Percentiles rank a stretch among this genome's conserved stretches.
phyloP scores from a whole-genome alignment of 2,888 invertebrate species.

The Thysanoteuthis rhombus region DNA sequence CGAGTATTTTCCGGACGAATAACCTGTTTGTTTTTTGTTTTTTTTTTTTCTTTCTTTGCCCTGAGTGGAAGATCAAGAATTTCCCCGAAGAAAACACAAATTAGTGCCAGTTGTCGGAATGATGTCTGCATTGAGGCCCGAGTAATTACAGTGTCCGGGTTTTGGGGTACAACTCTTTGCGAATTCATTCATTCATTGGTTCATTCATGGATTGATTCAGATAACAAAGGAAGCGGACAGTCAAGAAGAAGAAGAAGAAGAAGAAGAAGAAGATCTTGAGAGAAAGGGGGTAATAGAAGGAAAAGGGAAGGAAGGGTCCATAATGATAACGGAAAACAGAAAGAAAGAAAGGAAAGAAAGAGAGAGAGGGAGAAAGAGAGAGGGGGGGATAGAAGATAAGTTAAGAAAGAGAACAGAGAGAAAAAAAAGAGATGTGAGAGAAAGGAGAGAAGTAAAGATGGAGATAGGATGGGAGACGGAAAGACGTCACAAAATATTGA shows the following conservation, averaged over 20 bases:
- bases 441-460: background rate
- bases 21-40: background rate
- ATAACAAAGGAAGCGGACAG: background rate
- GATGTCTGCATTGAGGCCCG: background rate
- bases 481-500: too few species aligned
- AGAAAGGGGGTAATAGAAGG: too few species aligned
- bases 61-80: background rate
- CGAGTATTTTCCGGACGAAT: background rate
- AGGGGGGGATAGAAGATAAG: background rate
- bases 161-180: background rate
- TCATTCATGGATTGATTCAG: background rate
- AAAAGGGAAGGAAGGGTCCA: too few species aligned
- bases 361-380: background rate
- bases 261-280: background rate
- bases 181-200: background rate
- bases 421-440: background rate
- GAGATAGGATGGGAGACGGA: too few species aligned
- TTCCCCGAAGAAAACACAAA: background rate
- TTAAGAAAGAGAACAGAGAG: background rate
- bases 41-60: too few species aligned
- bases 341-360: background rate
- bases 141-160: background rate
- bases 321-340: too few species aligned
- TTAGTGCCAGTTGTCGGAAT: background rate
- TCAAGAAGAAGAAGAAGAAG: background rate